Conservation (phyloP, 2,797 vertebrate genomes). For the Oreochromis grahami region DNA sequence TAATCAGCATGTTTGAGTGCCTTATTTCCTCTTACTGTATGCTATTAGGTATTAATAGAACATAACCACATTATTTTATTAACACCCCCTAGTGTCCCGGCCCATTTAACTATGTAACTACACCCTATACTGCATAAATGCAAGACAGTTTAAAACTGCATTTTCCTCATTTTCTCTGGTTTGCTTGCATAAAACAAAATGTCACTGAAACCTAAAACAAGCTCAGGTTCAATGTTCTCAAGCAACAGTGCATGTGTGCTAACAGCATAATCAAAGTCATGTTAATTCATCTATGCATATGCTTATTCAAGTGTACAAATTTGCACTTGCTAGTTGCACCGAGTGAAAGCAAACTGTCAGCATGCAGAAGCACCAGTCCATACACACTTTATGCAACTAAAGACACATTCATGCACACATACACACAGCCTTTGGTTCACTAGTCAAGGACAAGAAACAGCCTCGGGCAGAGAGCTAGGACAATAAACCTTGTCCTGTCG, state of each 20-base stretch:
- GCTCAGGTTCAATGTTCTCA: background rate
- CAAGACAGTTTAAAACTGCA: background rate
- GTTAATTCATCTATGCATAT: background rate
- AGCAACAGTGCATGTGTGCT: background rate
- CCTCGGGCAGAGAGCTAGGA: background rate
- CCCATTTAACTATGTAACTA: background rate
- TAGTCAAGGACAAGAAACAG: background rate
- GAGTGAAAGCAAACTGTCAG: constrained; percentile 2
- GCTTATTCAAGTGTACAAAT: background rate
- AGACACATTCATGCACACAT: background rate
- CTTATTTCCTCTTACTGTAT: background rate
- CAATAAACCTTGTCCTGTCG: constrained; percentile 1
- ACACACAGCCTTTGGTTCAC: background rate
- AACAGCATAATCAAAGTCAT: background rate
- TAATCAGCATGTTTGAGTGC: background rate
- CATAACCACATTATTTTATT: background rate
- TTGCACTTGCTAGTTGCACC: background rate
- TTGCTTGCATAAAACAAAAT: background rate
- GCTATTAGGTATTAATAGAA: background rate
- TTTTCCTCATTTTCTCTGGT: background rate
- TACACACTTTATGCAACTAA: background rate
- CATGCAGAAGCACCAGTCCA: background rate
- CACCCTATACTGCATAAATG: background rate
- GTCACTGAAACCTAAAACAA: background rate
- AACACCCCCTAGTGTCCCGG: background rate